Conservation (phyloP, 2,888 invertebrate species). For the Phalangium opilio region DNA sequence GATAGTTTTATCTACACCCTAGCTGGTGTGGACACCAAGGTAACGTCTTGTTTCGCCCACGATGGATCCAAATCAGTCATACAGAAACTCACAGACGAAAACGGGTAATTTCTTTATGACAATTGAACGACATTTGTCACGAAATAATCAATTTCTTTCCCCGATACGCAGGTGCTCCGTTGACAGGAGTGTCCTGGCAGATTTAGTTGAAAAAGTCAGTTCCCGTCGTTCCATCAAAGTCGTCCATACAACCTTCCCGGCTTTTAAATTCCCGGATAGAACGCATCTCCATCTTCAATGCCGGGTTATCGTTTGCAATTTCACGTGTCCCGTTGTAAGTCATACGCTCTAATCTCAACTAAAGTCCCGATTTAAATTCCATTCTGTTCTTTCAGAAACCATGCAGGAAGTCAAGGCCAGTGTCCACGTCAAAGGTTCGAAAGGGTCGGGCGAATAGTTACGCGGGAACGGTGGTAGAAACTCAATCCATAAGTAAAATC, state of each 20-base stretch:
- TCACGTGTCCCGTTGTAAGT: conserved; percentile 46
- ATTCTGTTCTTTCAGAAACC: too few relatives aligned
- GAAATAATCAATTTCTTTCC: not conserved
- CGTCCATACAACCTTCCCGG: conserved; percentile 48
- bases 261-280: conserved; percentile 66
- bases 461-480: too few relatives aligned
- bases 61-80: conserved; percentile 60
- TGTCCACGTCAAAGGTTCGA: too few relatives aligned
- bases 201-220: conserved; percentile 21
- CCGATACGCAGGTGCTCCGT: conserved; percentile 16
- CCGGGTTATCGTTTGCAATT: conserved; percentile 56
- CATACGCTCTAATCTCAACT: conserved; percentile 24
- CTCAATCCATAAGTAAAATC: too few relatives aligned
- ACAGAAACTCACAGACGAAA: conserved; percentile 53
- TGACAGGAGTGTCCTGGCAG: conserved; percentile 14
- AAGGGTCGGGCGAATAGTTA: too few relatives aligned
- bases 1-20: not conserved
- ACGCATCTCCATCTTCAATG: conserved; percentile 62
- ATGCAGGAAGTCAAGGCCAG: too few relatives aligned
- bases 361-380: too few relatives aligned
- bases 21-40: conserved; percentile 54
- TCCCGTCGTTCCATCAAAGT: conserved; percentile 23
- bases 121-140: not conserved
- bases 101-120: conserved; percentile 39
- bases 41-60: conserved; percentile 60